Evolutionary conservation across 2,888 invertebrate species (phyloP).

Genomic region (Enchytraeus crypticus): DNA sequence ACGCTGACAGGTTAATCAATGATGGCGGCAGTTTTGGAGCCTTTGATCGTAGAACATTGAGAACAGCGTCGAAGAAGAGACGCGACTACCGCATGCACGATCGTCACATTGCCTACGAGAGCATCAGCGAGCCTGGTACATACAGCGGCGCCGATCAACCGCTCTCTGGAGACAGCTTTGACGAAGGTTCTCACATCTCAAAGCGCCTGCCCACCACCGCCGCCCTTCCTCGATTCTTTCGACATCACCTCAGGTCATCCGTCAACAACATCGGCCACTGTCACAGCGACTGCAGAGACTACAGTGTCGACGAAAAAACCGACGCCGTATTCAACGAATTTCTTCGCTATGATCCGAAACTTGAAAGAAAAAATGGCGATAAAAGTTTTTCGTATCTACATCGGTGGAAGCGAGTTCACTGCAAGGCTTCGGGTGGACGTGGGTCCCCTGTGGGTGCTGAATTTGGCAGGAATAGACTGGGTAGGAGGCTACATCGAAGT

Average conservation of each 20-base stretch:
- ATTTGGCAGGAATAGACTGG: not conserved
- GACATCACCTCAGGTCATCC: not conserved
- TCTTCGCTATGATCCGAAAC: conserved; percentile 47
- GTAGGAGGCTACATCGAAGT: not conserved
- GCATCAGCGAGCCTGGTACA: conserved; percentile 37
- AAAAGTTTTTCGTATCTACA: conserved; percentile 27
- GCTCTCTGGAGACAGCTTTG: conserved; percentile 41
- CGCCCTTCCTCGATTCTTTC: conserved; percentile 2
- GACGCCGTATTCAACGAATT: conserved; percentile 53
- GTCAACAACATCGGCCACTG: not conserved
- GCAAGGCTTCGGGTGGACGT: conserved; percentile 39
- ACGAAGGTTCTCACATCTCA: conserved; percentile 14
- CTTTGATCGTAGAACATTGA: conserved; percentile 36
- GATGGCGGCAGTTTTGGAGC: not conserved
- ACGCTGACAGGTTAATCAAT: not conserved
- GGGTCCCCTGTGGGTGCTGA: not conserved
- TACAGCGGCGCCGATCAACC: conserved; percentile 35
- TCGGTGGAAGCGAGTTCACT: conserved; percentile 38
- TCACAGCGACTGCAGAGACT: conserved; percentile 37
- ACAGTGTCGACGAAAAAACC: conserved; percentile 53
- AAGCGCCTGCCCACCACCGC: not conserved
- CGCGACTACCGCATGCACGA: conserved; percentile 46
- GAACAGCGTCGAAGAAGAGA: conserved; percentile 48
- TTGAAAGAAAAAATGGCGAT: conserved; percentile 28
- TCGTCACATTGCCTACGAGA: conserved; percentile 32